These are phyloP conservation scores for Apus apus DNA, from an alignment of 2,113 vertebrate species.

Conservation along the genomic window DNA sequence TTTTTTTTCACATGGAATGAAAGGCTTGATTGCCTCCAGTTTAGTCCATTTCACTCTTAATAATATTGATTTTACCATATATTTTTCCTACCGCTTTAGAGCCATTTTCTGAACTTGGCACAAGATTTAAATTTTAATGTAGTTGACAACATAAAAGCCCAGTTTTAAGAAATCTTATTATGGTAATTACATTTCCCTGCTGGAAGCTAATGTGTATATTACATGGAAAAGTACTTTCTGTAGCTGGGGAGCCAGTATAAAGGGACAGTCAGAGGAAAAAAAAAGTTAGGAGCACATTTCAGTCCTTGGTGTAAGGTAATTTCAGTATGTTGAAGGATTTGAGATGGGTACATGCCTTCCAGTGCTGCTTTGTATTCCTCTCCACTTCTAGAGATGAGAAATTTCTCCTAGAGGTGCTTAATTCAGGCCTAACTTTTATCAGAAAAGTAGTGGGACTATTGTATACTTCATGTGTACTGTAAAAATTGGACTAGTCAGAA, in stretches of 20 bases:
- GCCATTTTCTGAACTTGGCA: conserved; percentile 59
- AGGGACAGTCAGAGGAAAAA: background rate
- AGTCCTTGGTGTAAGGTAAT: background rate
- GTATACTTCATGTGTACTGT: background rate
- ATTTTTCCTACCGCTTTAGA: conserved; percentile 21
- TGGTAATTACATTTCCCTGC: conserved; percentile 58
- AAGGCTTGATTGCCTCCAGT: conserved; percentile 46
- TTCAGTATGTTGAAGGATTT: background rate
- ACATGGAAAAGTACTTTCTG: background rate
- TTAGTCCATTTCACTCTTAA: conserved; percentile 42
- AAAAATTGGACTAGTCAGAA: background rate
- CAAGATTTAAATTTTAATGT: conserved; percentile 58
- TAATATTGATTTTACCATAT: conserved; percentile 69
- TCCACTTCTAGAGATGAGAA: background rate
- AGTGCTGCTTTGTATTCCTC: background rate
- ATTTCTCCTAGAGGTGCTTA: background rate
- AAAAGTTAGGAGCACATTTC: background rate
- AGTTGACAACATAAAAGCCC: conserved; percentile 49
- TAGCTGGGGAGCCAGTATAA: background rate
- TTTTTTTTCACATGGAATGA: background rate
- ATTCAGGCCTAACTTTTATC: background rate
- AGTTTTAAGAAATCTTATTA: conserved; percentile 55
- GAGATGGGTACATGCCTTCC: background rate
- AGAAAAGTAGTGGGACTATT: background rate
- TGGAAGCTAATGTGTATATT: conserved; percentile 30